Evolutionary conservation across 1,140 invertebrate species (phyloP).

Genomic region (Camponotus pennsylvanicus): DNA sequence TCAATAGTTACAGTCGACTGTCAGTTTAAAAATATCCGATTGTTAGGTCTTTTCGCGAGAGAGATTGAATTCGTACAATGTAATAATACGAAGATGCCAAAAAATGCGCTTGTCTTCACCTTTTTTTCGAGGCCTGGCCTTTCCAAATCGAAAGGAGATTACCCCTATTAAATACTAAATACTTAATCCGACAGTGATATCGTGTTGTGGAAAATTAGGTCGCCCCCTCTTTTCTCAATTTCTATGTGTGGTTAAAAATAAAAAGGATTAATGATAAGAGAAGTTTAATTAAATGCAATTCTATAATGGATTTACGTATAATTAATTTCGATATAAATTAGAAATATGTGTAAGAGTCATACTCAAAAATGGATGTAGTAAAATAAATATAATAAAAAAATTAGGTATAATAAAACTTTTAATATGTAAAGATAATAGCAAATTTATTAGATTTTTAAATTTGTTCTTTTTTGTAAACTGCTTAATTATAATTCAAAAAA

Average conservation of each 20-base stretch:
- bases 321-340: too few species aligned
- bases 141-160: neutral
- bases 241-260: neutral
- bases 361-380: too few species aligned
- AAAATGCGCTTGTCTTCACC: conserved; percentile 10
- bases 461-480: neutral
- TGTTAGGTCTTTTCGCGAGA: conserved; percentile 32
- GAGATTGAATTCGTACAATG: conserved; percentile 54
- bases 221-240: neutral
- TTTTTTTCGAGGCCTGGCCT: neutral
- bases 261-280: too few species aligned
- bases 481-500: neutral
- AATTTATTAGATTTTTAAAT: too few species aligned
- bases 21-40: conserved; percentile 37
- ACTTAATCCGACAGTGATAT: conserved; percentile 31
- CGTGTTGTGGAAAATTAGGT: conserved; percentile 12
- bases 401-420: neutral
- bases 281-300: too few species aligned
- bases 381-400: too few species aligned
- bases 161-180: neutral
- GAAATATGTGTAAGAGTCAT: too few species aligned
- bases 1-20: conserved; percentile 26
- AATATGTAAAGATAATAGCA: neutral
- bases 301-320: too few species aligned
- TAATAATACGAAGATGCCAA: conserved; percentile 38